Evolutionary conservation across 2,113 vertebrate species (phyloP).

Genomic region (Myiagra hebetior): DNA sequence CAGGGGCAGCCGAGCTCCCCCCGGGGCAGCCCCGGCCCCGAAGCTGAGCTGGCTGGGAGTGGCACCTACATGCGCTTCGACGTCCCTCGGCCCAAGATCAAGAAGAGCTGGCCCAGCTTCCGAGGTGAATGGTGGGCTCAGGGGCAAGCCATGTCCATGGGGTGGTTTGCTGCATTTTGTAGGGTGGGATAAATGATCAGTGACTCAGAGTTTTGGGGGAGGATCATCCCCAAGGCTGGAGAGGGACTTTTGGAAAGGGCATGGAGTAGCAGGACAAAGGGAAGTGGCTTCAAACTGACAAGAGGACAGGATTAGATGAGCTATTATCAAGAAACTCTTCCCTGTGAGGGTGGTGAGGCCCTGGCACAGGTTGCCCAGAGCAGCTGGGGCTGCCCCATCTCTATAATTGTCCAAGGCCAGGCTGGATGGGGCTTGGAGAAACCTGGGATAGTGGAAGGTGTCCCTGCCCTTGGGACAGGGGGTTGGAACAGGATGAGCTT

Average conservation of each 20-base stretch:
- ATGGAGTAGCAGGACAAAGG: neutral
- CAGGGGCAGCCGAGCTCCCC: slow-evolving; percentile 23
- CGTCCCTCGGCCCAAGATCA: slow-evolving; percentile 78
- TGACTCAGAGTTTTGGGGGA: neutral
- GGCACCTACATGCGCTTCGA: slow-evolving; percentile 88
- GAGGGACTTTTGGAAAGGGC: neutral
- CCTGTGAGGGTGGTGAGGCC: neutral
- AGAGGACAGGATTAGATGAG: neutral
- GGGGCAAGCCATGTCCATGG: fast-evolving
- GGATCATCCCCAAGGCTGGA: neutral
- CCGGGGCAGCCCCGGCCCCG: slow-evolving; percentile 68
- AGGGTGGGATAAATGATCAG: fast-evolving
- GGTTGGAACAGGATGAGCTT: neutral
- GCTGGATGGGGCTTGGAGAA: fast-evolving
- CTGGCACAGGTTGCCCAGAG: neutral
- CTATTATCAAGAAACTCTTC: neutral
- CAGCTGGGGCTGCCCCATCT: neutral
- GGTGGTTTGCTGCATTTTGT: neutral
- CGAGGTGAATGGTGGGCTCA: slow-evolving; percentile 67
- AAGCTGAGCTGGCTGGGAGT: slow-evolving; percentile 71
- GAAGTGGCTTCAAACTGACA: neutral
- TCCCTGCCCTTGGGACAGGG: neutral
- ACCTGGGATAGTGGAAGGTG: neutral
- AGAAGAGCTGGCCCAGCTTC: slow-evolving; percentile 87
- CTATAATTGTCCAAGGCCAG: neutral